phyloP scores from a whole-genome alignment of 1,140 invertebrate genomes.

The Cotesia glomerata region DNA sequence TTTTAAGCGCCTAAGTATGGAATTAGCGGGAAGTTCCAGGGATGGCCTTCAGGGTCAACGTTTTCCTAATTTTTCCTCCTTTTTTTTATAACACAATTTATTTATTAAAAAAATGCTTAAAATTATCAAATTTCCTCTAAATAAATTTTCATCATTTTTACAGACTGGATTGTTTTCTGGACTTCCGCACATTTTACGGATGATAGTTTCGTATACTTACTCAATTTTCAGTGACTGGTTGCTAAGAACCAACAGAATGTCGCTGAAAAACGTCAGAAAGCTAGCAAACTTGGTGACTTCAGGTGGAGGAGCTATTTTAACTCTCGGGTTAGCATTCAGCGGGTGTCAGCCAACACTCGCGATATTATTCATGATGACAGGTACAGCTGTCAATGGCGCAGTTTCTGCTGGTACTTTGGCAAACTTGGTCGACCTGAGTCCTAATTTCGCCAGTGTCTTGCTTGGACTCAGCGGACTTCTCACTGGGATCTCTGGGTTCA shows the following conservation, averaged over 20 bases:
- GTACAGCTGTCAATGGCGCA: conserved; percentile 69
- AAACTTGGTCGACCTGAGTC: conserved; percentile 70
- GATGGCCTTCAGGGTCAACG: too few species aligned
- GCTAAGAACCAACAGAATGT: conserved; percentile 65
- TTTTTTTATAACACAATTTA: background rate
- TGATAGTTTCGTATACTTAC: conserved; percentile 68
- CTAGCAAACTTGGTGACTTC: conserved; percentile 67
- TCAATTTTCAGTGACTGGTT: conserved; percentile 70
- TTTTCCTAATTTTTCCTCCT: too few species aligned
- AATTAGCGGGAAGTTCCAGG: too few species aligned
- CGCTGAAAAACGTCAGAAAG: conserved; percentile 70
- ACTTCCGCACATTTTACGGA: conserved; percentile 70
- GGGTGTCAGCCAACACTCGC: conserved; percentile 70
- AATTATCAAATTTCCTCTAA: too few species aligned
- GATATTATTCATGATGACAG: conserved; percentile 68
- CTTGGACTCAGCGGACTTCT: conserved; percentile 68
- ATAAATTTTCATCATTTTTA: conserved; percentile 35
- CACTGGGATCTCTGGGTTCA: conserved; percentile 63
- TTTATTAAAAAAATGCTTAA: conserved; percentile 6
- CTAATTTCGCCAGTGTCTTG: conserved; percentile 72
- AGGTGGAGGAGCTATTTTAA: conserved; percentile 66
- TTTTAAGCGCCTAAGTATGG: too few species aligned
- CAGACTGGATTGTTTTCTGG: conserved; percentile 71
- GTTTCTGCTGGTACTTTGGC: conserved; percentile 71
- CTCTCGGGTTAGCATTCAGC: conserved; percentile 67